Base-by-base conservation (phyloP, 1,140 invertebrate genomes). In the Leptestheria dahalacensis region DNA sequence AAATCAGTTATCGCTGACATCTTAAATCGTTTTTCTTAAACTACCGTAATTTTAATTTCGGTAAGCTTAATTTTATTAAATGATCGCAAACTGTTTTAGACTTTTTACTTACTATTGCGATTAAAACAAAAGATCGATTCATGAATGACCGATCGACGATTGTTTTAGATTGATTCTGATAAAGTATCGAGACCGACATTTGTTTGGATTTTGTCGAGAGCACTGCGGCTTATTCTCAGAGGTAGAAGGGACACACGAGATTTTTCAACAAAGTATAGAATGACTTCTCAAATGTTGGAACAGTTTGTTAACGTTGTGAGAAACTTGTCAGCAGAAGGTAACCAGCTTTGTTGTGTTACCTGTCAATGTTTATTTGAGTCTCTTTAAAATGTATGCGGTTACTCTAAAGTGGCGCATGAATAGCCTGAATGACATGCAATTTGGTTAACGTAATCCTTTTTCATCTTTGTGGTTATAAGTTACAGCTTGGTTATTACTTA, bases 401-500 rank as follows among this genome's bases (percentile, higher is more conserved):
- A n/a, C n/a, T n/a, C n/a, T n/a, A n/a, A n/a, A n/a, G n/a, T n/a
- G n/a, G n/a, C n/a, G n/a, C n/a, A n/a, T n/a, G n/a, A n/a, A n/a
- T n/a, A n/a, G n/a, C n/a, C n/a, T n/a, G n/a, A n/a, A n/a, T n/a
- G n/a, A n/a, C n/a, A n/a, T n/a, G n/a, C n/a, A n/a, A n/a, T n/a
- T n/a, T n/a, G n/a, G n/a, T n/a, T n/a, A n/a, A n/a, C n/a, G n/a
- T n/a, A n/a, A n/a, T n/a, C n/a, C n/a, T n/a, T n/a, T n/a, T n/a
- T n/a, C n/a, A n/a, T n/a, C n/a, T 25, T 46, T 10, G 11, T 21
- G 48, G n/a, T 56, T 2, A 18, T n/a, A 29, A 15, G 20, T 49
- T 18, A 47, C 4, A 53, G 33, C 46, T 47, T 29, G 57, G 61
- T 64, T 63, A 55, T 62, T 64, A 73, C 77, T 65, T 65, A 91